A percentile compares a stretch with the other conserved stretches of the same genome.
These are phyloP conservation scores for Microplitis demolitor DNA, from an alignment of 1,140 invertebrate genomes.

Conservation along the genomic window DNA sequence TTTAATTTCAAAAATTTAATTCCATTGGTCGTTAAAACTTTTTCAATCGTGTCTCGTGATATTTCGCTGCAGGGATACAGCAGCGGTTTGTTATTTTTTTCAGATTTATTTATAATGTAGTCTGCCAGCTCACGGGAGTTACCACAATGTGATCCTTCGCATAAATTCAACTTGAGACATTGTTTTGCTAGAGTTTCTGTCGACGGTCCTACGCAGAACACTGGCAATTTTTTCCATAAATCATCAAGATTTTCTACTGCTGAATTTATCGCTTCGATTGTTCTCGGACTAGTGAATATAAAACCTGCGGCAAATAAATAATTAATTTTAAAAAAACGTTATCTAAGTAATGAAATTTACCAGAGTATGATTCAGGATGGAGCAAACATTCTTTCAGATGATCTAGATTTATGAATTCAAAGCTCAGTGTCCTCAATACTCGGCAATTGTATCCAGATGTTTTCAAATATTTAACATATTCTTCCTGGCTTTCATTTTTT, in stretches of 20 bases:
- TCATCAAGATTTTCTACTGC: constrained; percentile 28
- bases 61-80: constrained; percentile 57
- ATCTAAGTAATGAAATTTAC: constrained; percentile 35
- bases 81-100: constrained; percentile 37
- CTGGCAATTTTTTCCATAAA: constrained; percentile 43
- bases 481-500: constrained; percentile 42
- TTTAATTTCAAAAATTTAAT: constrained; percentile 45
- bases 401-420: constrained; percentile 48
- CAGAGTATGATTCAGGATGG: constrained; percentile 42
- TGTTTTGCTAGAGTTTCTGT: constrained; percentile 45
- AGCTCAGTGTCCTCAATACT: constrained; percentile 46
- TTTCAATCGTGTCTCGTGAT: constrained; percentile 50
- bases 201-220: constrained; percentile 52
- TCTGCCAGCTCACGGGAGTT: constrained; percentile 51
- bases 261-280: constrained; percentile 46
- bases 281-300: constrained; percentile 54
- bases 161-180: constrained; percentile 41
- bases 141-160: constrained; percentile 47
- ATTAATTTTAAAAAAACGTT: background rate
- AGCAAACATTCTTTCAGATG: constrained; percentile 38
- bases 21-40: constrained; percentile 36
- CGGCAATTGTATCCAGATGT: constrained; percentile 47
- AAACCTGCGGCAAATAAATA: constrained; percentile 38
- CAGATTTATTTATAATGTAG: constrained; percentile 38
- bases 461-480: constrained; percentile 44